Conservation (phyloP, 2,113 vertebrate genomes). For the Amphiprion ocellaris region DNA sequence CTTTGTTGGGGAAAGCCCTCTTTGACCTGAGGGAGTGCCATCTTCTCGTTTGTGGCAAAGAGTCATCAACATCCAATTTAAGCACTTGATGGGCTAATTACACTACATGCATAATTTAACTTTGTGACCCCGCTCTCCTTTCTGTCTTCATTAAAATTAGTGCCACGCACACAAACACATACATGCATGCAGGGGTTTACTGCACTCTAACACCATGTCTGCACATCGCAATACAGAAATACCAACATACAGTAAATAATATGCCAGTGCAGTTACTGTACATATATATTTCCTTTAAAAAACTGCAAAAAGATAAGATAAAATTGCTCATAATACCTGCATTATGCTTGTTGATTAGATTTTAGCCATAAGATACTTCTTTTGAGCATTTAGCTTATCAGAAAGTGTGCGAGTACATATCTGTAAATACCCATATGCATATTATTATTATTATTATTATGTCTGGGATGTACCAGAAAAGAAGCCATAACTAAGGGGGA, state of each 20-base stretch:
- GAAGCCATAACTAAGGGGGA: no score
- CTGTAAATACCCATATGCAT: neutral
- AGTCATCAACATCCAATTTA: slow-evolving; percentile 72
- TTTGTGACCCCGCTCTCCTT: slow-evolving; percentile 27
- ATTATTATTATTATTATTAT: no score
- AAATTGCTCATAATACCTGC: neutral
- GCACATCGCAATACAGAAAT: neutral
- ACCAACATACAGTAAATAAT: neutral
- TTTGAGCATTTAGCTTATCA: no score
- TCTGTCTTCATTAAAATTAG: slow-evolving; percentile 50
- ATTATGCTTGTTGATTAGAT: neutral
- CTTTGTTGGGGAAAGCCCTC: neutral
- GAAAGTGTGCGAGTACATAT: neutral
- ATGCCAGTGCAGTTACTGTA: neutral
- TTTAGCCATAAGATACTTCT: neutral
- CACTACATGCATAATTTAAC: slow-evolving; percentile 72
- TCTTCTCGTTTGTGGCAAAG: slow-evolving; percentile 57
- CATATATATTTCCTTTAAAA: slow-evolving; percentile 4
- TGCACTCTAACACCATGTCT: slow-evolving; percentile 3
- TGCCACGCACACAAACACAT: slow-evolving; percentile 17
- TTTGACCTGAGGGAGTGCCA: slow-evolving; percentile 42
- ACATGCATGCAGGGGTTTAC: neutral
- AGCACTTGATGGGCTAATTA: slow-evolving; percentile 72
- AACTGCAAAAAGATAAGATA: neutral
- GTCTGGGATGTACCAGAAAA: no score